phyloP scores from a whole-genome alignment of 2,888 invertebrate genomes.

The Brenthis hecate region DNA sequence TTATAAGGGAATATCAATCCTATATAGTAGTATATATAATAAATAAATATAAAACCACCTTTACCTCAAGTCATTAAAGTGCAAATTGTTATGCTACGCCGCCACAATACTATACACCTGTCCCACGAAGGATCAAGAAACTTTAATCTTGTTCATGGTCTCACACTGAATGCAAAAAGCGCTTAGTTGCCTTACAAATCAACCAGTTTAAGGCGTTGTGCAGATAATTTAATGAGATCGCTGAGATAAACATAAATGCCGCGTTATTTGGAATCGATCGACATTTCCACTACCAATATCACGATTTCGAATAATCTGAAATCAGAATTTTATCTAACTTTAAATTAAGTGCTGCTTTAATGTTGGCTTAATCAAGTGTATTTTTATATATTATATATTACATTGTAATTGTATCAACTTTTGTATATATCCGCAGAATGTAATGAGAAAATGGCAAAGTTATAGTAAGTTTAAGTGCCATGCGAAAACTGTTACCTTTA shows the following conservation, averaged over 20 bases:
- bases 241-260: slow-evolving; percentile 71
- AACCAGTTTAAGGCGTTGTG: slow-evolving; percentile 58
- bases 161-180: slow-evolving; percentile 54
- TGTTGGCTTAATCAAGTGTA: slow-evolving; percentile 5
- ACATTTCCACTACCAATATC: slow-evolving; percentile 56
- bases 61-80: slow-evolving; percentile 49
- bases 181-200: slow-evolving; percentile 53
- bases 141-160: slow-evolving; percentile 66
- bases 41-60: slow-evolving; percentile 48
- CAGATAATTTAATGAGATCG: slow-evolving; percentile 66
- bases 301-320: slow-evolving; percentile 53
- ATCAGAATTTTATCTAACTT: slow-evolving; percentile 32
- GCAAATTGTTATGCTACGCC: slow-evolving; percentile 48
- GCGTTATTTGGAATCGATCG: slow-evolving; percentile 57
- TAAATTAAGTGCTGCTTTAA: slow-evolving; percentile 37
- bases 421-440: neutral
- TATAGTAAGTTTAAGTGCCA: slow-evolving; percentile 32
- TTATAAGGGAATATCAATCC: slow-evolving; percentile 61
- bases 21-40: slow-evolving; percentile 39
- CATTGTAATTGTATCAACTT: neutral
- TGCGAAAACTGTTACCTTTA: slow-evolving; percentile 37
- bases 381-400: slow-evolving; percentile 4
- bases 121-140: slow-evolving; percentile 68
- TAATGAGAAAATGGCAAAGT: slow-evolving; percentile 23
- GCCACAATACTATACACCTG: slow-evolving; percentile 64